Percentiles rank a stretch among this genome's conserved stretches.
Conservation (phyloP, 2,888 invertebrate species). For the Drosophila fungiperda region DNA sequence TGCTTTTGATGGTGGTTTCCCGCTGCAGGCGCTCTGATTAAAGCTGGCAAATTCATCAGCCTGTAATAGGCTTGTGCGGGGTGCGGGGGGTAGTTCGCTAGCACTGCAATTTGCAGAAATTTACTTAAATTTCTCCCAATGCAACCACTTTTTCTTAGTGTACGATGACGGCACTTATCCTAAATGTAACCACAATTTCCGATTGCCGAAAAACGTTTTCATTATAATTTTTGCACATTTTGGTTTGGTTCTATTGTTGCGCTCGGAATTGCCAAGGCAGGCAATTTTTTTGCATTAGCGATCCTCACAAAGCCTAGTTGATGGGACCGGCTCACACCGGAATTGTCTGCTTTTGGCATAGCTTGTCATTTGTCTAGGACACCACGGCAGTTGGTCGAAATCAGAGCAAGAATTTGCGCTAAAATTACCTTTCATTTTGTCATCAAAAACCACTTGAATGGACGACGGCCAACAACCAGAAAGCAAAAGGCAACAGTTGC, state of each 20-base stretch:
- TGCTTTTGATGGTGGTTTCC: slow-evolving; percentile 38
- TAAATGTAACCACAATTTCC: slow-evolving; percentile 73
- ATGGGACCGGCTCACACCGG: slow-evolving; percentile 17
- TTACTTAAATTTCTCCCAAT: not conserved
- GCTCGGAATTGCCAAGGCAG: slow-evolving; percentile 22
- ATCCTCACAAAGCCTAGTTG: slow-evolving; percentile 65
- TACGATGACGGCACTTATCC: slow-evolving; percentile 47
- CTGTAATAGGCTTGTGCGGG: slow-evolving; percentile 1
- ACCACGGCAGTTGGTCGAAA: slow-evolving; percentile 57
- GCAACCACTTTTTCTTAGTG: not conserved
- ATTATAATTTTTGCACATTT: slow-evolving; percentile 61
- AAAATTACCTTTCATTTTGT: slow-evolving; percentile 85
- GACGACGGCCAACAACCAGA: slow-evolving; percentile 18
- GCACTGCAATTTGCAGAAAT: not conserved
- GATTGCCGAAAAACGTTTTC: slow-evolving; percentile 65
- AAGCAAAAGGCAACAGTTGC: slow-evolving; percentile 46
- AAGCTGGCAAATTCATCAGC: slow-evolving; percentile 54
- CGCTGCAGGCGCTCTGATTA: slow-evolving; percentile 58
- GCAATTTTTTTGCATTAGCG: slow-evolving; percentile 61
- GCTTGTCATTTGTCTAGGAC: slow-evolving; percentile 75
- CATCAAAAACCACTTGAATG: slow-evolving; percentile 84
- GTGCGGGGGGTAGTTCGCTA: not conserved
- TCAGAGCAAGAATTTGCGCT: slow-evolving; percentile 70
- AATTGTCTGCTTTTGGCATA: slow-evolving; percentile 67
- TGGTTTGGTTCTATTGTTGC: slow-evolving; percentile 23